Base-by-base conservation (phyloP, 2,113 vertebrate species). In the Ammodytes marinus region DNA sequence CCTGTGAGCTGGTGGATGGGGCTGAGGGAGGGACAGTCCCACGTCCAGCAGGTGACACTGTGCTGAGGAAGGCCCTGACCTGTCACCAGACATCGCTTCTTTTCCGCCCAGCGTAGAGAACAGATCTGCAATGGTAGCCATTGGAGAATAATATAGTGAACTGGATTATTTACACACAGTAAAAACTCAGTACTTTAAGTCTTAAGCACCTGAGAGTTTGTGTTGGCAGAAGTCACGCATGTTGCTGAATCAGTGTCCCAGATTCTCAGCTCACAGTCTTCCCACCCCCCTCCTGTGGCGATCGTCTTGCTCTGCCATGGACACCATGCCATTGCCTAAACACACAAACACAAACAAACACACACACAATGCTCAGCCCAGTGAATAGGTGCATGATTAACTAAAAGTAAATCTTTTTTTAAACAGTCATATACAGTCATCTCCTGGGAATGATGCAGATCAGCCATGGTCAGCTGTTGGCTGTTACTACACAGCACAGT, bases 261-360 rank as follows among this genome's bases (percentile, higher is more conserved):
- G 78, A 96, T 87, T 81, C 60, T 83, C 74, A 97, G 91, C 83
- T 88, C 55, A 54, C 95, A 94, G 47, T 97, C 96, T 61, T 93
- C 91, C 93, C 94, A 95, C 49, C 96, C 95, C 13, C 95, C 95
- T 59, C 95, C 95, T 4, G 95, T 89, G 64, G 94, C 95, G 70
- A 96, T 93, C 46, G 90, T 66, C 35, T 90, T 61, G 53, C 89
- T 83, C 83, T 95, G 93, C 96, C 96, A 97, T 59, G 96, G 93
- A 89, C 95, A 95, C 95, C 96, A 97, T 46, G 88, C 93, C 84
- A 96, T 77, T 10, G 95, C 95, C 95, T 96, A 9, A 27, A 72
- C 6, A 74, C 45, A 63, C 11, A 63, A 55, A 82, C 35, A 72
- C 46, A 72, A 58, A 69, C 39, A 72, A 13, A 54, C 35, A 54